Percentiles rank a stretch among this genome's conserved stretches.
phyloP scores from a whole-genome alignment of 2,113 vertebrate species.

The Pao palembangensis region DNA sequence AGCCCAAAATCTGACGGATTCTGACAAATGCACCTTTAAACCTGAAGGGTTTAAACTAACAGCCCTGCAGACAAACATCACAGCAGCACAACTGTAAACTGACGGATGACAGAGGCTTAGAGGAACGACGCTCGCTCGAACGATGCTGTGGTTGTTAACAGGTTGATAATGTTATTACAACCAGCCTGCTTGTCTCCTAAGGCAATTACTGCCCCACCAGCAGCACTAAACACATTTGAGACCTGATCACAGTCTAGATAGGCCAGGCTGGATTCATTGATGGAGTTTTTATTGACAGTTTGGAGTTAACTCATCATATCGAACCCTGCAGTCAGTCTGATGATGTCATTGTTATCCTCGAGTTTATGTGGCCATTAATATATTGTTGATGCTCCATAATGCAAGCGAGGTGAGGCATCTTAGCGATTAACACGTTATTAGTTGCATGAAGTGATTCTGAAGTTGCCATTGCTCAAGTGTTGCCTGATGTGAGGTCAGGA shows the following conservation, averaged over 20 bases:
- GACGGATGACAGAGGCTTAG: slow-evolving; percentile 27
- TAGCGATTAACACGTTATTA: too few relatives aligned
- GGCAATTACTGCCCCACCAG: slow-evolving; percentile 54
- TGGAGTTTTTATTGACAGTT: slow-evolving; percentile 63
- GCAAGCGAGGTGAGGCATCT: slow-evolving; percentile 1
- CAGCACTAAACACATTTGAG: slow-evolving; percentile 66
- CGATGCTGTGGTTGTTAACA: slow-evolving; percentile 59
- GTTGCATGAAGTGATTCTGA: slow-evolving; percentile 8
- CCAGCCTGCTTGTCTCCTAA: slow-evolving; percentile 48
- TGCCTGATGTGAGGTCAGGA: slow-evolving; percentile 15
- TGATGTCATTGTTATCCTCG: slow-evolving; percentile 64
- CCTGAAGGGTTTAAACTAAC: not conserved
- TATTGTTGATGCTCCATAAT: slow-evolving; percentile 29
- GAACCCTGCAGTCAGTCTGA: slow-evolving; percentile 42
- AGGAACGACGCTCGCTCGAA: slow-evolving; percentile 27
- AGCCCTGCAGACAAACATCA: slow-evolving; percentile 16
- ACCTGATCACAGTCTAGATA: slow-evolving; percentile 37
- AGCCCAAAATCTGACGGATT: not conserved
- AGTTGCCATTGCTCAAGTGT: slow-evolving; percentile 3
- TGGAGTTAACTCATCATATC: slow-evolving; percentile 53
- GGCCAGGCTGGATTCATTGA: slow-evolving; percentile 55
- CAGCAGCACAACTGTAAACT: slow-evolving; percentile 15
- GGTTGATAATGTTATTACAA: slow-evolving; percentile 59
- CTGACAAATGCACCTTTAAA: slow-evolving; percentile 4
- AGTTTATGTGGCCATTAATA: slow-evolving; percentile 30